Evolutionary conservation across 2,888 invertebrate species (phyloP).

Genomic region (Dicycla oo): DNA sequence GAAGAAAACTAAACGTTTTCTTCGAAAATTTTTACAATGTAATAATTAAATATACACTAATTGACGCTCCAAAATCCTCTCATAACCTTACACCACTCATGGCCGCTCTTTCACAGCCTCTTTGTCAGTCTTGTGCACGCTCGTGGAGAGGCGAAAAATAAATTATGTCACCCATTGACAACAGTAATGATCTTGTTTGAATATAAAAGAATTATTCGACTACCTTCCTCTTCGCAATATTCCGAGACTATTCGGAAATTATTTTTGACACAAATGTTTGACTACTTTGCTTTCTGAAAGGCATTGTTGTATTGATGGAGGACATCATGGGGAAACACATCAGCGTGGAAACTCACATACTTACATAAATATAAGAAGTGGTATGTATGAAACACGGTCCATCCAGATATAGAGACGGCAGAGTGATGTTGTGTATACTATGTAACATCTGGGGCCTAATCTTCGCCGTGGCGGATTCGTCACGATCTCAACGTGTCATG

Average conservation of each 20-base stretch:
- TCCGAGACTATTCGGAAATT: constrained; percentile 13
- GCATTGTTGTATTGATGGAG: constrained; percentile 14
- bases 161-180: constrained; percentile 71
- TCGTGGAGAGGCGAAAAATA: constrained; percentile 68
- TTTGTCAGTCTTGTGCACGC: constrained; percentile 63
- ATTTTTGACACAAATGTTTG: constrained; percentile 25
- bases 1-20: too few relatives aligned
- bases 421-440: not conserved
- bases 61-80: not conserved
- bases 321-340: not conserved
- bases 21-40: too few relatives aligned
- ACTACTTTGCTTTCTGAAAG: not conserved
- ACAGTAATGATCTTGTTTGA: constrained; percentile 72
- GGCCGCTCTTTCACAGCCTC: constrained; percentile 59
- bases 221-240: constrained; percentile 25
- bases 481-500: constrained; percentile 30
- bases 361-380: not conserved
- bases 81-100: constrained; percentile 38
- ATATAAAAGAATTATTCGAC: constrained; percentile 59
- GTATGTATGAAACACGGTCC: not conserved
- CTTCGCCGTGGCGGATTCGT: constrained; percentile 27
- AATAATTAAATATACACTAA: too few relatives aligned
- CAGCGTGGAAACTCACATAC: not conserved
- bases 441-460: constrained; percentile 15
- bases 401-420: not conserved